Conservation (phyloP, 92 coral and sea anemone genomes). For the Porites cylindrica region DNA sequence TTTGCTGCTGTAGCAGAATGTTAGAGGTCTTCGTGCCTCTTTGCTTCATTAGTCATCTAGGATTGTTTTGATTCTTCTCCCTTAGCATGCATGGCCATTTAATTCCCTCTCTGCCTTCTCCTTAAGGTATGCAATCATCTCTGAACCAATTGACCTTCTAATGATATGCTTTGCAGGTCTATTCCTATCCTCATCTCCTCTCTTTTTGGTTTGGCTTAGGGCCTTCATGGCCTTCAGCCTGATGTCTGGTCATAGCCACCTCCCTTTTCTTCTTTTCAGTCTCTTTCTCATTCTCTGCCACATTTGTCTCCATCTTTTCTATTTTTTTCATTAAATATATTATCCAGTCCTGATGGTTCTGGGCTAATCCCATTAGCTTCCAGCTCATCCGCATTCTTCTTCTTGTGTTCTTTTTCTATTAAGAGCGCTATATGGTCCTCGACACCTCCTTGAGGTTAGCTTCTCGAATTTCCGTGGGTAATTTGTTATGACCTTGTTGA, state of each 20-base stretch:
- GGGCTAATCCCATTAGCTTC: slow-evolving; percentile 50
- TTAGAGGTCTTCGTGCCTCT: slow-evolving; percentile 44
- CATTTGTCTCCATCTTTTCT: slow-evolving; percentile 34
- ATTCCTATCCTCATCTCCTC: slow-evolving; percentile 41
- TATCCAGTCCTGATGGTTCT: slow-evolving; percentile 25
- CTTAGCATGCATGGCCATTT: slow-evolving; percentile 26
- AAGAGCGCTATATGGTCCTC: slow-evolving; percentile 38
- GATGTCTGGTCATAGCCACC: slow-evolving; percentile 41
- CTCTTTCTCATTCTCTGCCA: slow-evolving; percentile 48
- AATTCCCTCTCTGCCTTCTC: slow-evolving; percentile 49
- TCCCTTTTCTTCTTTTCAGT: slow-evolving; percentile 53
- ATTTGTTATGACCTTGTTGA: slow-evolving; percentile 10
- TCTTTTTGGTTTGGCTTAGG: slow-evolving; percentile 38
- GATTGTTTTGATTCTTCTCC: slow-evolving; percentile 33
- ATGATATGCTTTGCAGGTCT: slow-evolving; percentile 17
- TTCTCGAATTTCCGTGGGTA: slow-evolving; percentile 30
- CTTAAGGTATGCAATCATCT: slow-evolving; percentile 34
- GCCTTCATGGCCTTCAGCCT: slow-evolving; percentile 46
- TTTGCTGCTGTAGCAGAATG: slow-evolving; percentile 38
- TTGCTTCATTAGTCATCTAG: slow-evolving; percentile 36
- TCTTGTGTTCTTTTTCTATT: slow-evolving; percentile 13
- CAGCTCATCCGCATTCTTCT: slow-evolving; percentile 49
- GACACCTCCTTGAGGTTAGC: slow-evolving; percentile 43
- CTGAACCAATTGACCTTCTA: slow-evolving; percentile 39
- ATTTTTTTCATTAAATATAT: slow-evolving; percentile 27